Conservation (phyloP, 2,797 vertebrate species). For the Darevskia mixta region DNA sequence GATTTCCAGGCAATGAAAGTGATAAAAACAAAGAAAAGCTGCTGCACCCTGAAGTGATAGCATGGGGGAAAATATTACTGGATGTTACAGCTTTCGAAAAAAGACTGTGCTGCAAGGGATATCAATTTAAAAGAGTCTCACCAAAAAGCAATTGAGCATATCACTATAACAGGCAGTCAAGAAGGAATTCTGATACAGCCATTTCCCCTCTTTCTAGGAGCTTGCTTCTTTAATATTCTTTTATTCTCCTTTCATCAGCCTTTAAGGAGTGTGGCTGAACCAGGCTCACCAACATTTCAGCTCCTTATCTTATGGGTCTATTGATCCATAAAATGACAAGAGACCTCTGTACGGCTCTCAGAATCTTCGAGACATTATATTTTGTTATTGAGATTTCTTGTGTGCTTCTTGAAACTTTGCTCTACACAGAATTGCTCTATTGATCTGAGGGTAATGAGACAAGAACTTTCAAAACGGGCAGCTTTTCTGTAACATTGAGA, state of each 20-base stretch:
- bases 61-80: not conserved
- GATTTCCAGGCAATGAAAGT: not conserved
- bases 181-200: not conserved
- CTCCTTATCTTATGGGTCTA: constrained; percentile 2
- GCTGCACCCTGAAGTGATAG: not conserved
- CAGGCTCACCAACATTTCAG: not conserved
- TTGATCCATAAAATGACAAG: constrained; percentile 15
- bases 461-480: not conserved
- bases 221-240: not conserved
- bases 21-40: constrained; percentile 3
- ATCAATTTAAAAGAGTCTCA: not conserved
- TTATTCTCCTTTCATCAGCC: not conserved
- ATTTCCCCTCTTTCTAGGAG: not conserved
- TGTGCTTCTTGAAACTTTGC: not conserved
- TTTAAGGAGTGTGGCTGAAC: not conserved
- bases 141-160: constrained; percentile 27
- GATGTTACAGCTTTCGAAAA: constrained; percentile 6
- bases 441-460: constrained; percentile 11
- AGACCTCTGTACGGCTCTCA: not conserved
- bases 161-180: not conserved
- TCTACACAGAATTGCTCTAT: not conserved
- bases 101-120: not conserved
- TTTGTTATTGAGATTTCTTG: not conserved
- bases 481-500: not conserved
- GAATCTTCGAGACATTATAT: not conserved